A percentile compares a stretch with the other conserved stretches of the same genome.
phyloP scores from a whole-genome alignment of 2,888 invertebrate species.

The Plagodis pulveraria region DNA sequence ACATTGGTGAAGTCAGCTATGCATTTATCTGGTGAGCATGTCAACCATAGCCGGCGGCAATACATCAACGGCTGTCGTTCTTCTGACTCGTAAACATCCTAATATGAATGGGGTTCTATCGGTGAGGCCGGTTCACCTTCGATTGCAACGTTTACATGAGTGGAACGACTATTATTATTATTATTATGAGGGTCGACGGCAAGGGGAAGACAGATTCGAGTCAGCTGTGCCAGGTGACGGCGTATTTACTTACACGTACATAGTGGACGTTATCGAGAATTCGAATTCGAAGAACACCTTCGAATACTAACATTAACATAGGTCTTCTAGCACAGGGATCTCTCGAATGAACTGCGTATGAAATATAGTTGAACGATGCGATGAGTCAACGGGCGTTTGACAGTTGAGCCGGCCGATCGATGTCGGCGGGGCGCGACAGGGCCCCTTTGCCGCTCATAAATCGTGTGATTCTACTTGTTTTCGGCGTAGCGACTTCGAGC shows the following conservation, averaged over 20 bases:
- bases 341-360: constrained; percentile 66
- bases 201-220: constrained; percentile 39
- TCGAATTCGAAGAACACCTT: neutral
- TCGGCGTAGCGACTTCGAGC: constrained; percentile 38
- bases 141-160: constrained; percentile 30
- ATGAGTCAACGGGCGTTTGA: constrained; percentile 82
- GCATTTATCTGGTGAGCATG: constrained; percentile 33
- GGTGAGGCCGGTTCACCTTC: constrained; percentile 43
- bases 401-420: constrained; percentile 82
- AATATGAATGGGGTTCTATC: constrained; percentile 42
- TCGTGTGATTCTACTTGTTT: constrained; percentile 59
- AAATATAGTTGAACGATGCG: constrained; percentile 62
- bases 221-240: constrained; percentile 46
- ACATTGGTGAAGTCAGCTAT: constrained; percentile 30
- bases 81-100: constrained; percentile 41
- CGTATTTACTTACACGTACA: constrained; percentile 37
- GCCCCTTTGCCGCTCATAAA: constrained; percentile 41
- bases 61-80: constrained; percentile 40
- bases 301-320: constrained; percentile 39
- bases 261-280: constrained; percentile 33
- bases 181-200: constrained; percentile 33
- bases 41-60: constrained; percentile 37
- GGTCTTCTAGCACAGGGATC: constrained; percentile 32
- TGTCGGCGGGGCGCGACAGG: constrained; percentile 63
- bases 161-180: constrained; percentile 18